Base-by-base conservation (phyloP, 2,113 vertebrate genomes). In the Oreochromis aureus region DNA sequence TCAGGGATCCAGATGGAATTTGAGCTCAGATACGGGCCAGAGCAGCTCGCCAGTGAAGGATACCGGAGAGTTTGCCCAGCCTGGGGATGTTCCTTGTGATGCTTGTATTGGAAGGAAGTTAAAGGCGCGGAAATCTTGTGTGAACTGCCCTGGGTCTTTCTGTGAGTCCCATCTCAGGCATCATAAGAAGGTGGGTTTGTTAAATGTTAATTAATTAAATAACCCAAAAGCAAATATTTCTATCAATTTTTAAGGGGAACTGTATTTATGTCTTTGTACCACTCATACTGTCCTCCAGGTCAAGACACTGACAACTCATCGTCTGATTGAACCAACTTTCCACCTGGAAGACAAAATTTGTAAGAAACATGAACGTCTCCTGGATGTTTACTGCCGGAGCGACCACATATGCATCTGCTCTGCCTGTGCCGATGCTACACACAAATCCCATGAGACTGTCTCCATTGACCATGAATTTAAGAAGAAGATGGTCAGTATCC, bases 341-440 rank as follows among this genome's bases (percentile, higher is more conserved):
- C 93, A 97, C 36, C 94, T 97, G 88, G 94, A 97, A 85, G 92
- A 95, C 12, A 96, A 95, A 84, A 58, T 95, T 86, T 99, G 98
- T 19, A 96, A 85, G 16, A 96, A 91, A 58, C 98, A 99, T 10
- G 93, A 97, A 9, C 95, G 93, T 5, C 96, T 96, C 0, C 95
- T 99, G 89, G 97, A 98, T 54, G 91, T 96, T 1, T 99, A 97
- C 96, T 99, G 98, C 71, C 71, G 95, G 90, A 96, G 96, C 0
- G 98, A 99, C 89, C 96, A 94, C 83, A 59, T 15, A 24, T 97
- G 97, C 85, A 94, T 98, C 91, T 99, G 98, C 95, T 89, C 92
- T 0, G 41, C 92, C 39, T 99, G 98, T 78, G 92, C 95, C 0
- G 88, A 97, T 2, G n/a, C 6, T 59, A 44, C 89, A 4, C 98